Base-by-base conservation (phyloP, 2,797 vertebrate genomes). In the Enteromius mattozi region DNA sequence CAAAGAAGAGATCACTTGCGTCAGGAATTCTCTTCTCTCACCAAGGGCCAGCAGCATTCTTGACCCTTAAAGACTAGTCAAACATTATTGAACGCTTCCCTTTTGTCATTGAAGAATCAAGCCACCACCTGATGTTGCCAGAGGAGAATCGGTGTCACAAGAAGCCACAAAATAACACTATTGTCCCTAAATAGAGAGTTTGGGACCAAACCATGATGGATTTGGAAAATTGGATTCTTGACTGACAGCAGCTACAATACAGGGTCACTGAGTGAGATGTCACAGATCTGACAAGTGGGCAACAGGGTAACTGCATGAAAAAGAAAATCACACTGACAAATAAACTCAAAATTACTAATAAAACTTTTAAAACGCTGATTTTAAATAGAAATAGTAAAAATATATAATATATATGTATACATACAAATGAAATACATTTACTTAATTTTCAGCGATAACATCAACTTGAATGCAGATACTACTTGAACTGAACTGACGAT, bases 41-140 rank as follows among this genome's bases (percentile, higher is more conserved):
- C 91, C 90, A 92, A 89, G 88, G 92, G 87, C 91, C 92, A 92
- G 91, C 94, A 94, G 91, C 94, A 95, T 95, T 95, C 94, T 92
- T 95, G 94, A 96, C 94, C 95, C 91, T 84, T 78, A 90, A 78
- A 90, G 92, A 92, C 93, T 94, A 92, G 91, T 94, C 95, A 95
- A 95, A 95, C 93, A 95, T 93, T 91, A 90, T 85, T 90, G 92
- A 93, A 87, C 87, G 87, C 91, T 93, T 92, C 92, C 90, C 93
- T 88, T 93, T 95, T 94, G 94, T 95, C 84, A 78, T 71, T 85
- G 61, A 84, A 88, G 91, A 92, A 93, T 90, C 88, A 89, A 91
- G 91, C 90, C 91, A 90, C 90, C 91, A 94, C 92, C 94, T 94
- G 92, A 95, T 93, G 92, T 92, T 92, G 90, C 92, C 87, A 89